Conservation (phyloP, 2,113 vertebrate genomes). For the Lepisosteus osseus region DNA sequence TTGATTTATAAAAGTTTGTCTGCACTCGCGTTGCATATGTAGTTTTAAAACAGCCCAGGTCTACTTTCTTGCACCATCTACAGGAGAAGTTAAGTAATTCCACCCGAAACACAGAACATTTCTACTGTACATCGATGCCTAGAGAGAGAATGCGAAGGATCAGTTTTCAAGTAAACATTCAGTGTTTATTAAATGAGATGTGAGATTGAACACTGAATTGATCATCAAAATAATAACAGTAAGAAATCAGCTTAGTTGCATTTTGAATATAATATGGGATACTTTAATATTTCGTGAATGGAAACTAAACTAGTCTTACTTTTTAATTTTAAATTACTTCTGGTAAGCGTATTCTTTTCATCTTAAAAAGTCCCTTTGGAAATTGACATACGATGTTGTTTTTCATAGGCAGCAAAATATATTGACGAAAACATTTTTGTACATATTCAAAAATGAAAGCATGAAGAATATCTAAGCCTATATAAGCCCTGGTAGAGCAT, state of each 20-base stretch:
- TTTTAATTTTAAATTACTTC: slow-evolving; percentile 29
- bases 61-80: slow-evolving; percentile 51
- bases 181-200: no score
- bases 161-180: no score
- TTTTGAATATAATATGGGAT: no score
- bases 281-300: no score
- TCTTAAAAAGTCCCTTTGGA: no score
- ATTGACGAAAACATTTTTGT: background rate
- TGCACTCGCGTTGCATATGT: background rate
- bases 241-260: no score
- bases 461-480: slow-evolving; percentile 36
- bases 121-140: no score
- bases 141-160: no score
- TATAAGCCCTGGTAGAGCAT: slow-evolving; percentile 57
- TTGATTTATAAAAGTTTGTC: background rate
- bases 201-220: no score
- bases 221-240: no score
- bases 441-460: background rate
- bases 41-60: slow-evolving; percentile 1
- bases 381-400: no score
- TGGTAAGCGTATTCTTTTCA: no score
- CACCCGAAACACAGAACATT: background rate
- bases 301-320: background rate
- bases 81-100: slow-evolving; percentile 38
- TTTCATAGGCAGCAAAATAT: background rate